Conservation (phyloP, 2,797 vertebrate species). For the Anguilla obscura region DNA sequence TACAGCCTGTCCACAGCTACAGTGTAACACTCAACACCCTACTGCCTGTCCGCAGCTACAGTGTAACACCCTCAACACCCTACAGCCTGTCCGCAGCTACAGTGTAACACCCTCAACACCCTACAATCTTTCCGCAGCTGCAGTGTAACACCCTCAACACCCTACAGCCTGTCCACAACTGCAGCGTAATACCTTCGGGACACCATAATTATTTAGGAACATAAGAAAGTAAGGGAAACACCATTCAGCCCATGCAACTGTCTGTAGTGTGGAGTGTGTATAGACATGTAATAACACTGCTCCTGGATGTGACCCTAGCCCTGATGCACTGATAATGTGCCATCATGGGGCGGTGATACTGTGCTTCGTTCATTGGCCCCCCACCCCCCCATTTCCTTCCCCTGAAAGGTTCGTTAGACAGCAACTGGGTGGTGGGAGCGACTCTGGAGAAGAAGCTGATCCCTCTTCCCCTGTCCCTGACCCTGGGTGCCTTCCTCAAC, state of each 20-base stretch:
- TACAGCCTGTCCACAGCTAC: too few species aligned
- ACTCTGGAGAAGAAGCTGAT: conserved; percentile 90
- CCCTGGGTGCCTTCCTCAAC: conserved; percentile 89
- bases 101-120: not conserved
- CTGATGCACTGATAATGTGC: not conserved
- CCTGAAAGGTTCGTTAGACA: conserved; percentile 81
- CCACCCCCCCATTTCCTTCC: not conserved
- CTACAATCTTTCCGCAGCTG: not conserved
- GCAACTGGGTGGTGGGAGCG: conserved; percentile 89
- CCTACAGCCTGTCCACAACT: not conserved
- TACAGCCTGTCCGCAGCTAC: too few species aligned
- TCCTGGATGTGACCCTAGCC: not conserved
- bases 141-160: not conserved
- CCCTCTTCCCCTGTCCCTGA: conserved; percentile 85
- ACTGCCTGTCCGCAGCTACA: too few species aligned
- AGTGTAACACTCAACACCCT: too few species aligned
- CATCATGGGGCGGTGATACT: not conserved
- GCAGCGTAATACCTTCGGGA: not conserved
- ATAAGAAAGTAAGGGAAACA: not conserved
- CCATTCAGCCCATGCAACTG: not conserved
- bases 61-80: not conserved
- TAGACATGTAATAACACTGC: not conserved
- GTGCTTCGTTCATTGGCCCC: not conserved
- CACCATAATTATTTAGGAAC: not conserved
- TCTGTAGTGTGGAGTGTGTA: not conserved